These are phyloP conservation scores for Torymus texanus DNA, from an alignment of 2,888 invertebrate species.

Conservation along the genomic window DNA sequence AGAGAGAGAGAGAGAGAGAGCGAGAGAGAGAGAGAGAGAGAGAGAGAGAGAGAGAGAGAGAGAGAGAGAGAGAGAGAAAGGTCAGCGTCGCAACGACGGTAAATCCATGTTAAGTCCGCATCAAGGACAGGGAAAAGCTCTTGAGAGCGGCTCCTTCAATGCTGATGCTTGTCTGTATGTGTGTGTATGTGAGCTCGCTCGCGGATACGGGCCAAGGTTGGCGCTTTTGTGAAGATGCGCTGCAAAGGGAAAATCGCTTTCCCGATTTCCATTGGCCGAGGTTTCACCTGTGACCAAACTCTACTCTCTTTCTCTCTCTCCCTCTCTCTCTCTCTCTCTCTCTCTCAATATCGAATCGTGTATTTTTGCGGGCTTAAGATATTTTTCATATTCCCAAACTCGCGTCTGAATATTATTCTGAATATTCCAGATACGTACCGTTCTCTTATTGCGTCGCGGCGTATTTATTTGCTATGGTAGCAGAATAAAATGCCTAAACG, in stretches of 20 bases:
- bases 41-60: constrained; percentile 15
- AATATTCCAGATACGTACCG: too few species aligned
- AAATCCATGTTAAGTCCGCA: constrained; percentile 66
- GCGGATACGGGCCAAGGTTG: neutral
- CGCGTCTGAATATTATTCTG: too few species aligned
- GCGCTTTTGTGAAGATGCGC: neutral
- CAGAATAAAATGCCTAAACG: too few species aligned
- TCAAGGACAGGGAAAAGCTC: constrained; percentile 66
- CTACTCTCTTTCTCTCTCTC: neutral
- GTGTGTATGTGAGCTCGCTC: neutral
- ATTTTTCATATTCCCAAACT: too few species aligned
- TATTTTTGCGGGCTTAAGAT: too few species aligned
- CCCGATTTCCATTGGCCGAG: constrained; percentile 22
- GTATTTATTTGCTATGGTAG: too few species aligned
- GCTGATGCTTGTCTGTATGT: neutral
- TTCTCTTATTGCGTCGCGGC: too few species aligned
- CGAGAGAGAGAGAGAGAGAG: constrained; percentile 43
- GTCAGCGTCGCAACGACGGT: constrained; percentile 58
- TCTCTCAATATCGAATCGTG: neutral
- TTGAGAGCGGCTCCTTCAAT: constrained; percentile 51
- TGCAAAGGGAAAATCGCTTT: constrained; percentile 27
- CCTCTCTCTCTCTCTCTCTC: neutral
- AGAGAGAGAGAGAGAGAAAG: constrained; percentile 38
- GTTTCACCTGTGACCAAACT: neutral
- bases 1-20: constrained; percentile 48